Conservation (phyloP, 2,797 vertebrate species). For the Coccyzus lansbergi region DNA sequence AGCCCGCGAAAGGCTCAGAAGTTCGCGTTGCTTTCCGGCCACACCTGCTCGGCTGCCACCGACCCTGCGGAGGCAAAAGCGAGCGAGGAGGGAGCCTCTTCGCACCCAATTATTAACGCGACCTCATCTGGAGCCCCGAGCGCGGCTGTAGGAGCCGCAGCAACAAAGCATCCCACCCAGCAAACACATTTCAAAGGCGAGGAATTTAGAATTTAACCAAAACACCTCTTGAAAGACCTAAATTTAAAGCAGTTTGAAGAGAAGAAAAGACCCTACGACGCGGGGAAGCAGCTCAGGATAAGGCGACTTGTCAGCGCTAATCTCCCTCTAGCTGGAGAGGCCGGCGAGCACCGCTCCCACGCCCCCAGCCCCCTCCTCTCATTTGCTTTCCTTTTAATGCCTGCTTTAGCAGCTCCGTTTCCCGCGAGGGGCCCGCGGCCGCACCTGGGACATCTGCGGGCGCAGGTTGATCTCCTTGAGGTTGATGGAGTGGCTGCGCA, state of each 20-base stretch:
- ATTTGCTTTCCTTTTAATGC: too few relatives aligned
- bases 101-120: background rate
- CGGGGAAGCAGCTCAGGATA: background rate
- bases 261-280: background rate
- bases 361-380: too few relatives aligned
- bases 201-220: background rate
- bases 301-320: background rate
- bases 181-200: background rate
- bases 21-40: background rate
- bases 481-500: conserved; percentile 89
- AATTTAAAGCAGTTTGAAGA: background rate
- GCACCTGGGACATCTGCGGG: conserved; percentile 97
- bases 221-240: background rate
- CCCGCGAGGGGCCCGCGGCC: background rate
- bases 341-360: background rate
- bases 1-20: background rate
- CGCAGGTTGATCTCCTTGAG: conserved; percentile 96
- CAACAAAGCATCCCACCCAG: background rate
- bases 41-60: background rate
- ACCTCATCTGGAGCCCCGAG: background rate
- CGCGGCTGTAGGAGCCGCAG: background rate
- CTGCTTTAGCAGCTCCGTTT: too few relatives aligned
- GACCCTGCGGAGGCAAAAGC: background rate
- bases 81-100: background rate
- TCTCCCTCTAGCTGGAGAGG: fast-evolving